Evolutionary conservation across 1,140 invertebrate genomes (phyloP), one percentile per base, ranked within the genome.

Genomic region (Galendromus occidentalis): DNA sequence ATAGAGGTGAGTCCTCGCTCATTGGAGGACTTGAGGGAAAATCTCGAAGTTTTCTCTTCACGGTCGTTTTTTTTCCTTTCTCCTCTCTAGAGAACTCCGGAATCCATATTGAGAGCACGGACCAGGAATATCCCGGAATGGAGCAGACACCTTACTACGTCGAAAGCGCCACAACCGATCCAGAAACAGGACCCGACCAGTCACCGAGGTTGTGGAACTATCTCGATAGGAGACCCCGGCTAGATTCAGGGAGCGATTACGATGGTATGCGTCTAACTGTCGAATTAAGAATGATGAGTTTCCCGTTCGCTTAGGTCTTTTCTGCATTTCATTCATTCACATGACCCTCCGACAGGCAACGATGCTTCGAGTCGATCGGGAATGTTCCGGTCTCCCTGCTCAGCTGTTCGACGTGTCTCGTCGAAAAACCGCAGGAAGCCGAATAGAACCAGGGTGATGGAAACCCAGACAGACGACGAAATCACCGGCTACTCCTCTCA

Each of bases 51-150:
- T 39, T 9, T 39, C 33, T 39, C 9, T 9, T 39, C 4, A 9
- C 4, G 9, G 33, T 9, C 4, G 9, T 39, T 39, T 9, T 39
- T 39, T 39, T 39, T 39, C 9, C 33, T 6, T 39, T 39, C 33
- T 39, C n/a, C n/a, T n/a, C n/a, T 25, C 14, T 14, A 59, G 51
- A 59, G 9, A 59, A 59, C 25, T 59, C 51, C 17, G 51, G 51
- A 17, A 59, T 59, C 51, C 51, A 59, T 22, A 59, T 59, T 33
- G 51, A 59, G 22, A 59, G 51, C 51, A 59, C 51, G 17, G 51
- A 59, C 25, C 51, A 59, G 14, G 51, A 59, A 25, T 59, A 59
- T 22, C 51, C 51, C 14, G 51, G 51, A 5, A 25, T 59, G 12
- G 51, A 59, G 33, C 51, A 17, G 2, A 59, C 51, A 59, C 51